Evolutionary conservation across 2,888 invertebrate species (phyloP), one percentile per base, ranked within the genome.

Genomic region (Stenodera caucasica): DNA sequence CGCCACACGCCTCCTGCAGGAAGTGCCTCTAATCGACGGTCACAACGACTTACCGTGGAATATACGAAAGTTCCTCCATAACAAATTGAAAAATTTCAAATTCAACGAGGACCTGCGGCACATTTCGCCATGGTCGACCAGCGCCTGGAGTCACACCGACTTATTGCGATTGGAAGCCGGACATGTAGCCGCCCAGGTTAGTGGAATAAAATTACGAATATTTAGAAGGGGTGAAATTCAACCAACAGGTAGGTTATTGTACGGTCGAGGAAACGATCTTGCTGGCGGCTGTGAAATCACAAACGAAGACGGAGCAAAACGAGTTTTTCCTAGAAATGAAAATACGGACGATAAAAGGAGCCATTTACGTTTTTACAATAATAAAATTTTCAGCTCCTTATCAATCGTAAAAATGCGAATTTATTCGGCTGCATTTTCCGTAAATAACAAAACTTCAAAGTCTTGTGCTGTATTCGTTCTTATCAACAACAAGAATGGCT

Each of bases 31-130:
- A 70, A 86, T 91, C 71, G 91, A 91, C 80, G 93, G 93, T 69
- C 94, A 94, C 85, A 94, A 94, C 82, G 94, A 94, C 81, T 83
- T 94, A 67, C 93, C 94, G 12, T 94, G 93, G 92, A 94, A 94
- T 81, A 92, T 94, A 79, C 84, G 94, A 69, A 93, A 93, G 82
- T 93, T 94, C 82, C 85, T 93, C 78, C 92, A 93, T 81, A 94
- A 94, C 81, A 89, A 90, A 79, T 87, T 94, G 72, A 90, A 90
- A 79, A 91, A 92, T 79, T 92, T 94, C 78, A 85, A 86, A 74
- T 89, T 90, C 79, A 86, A 85, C 68, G 85, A 88, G 79, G 87
- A 90, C 78, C 82, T 90, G 57, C 82, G 87, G 71, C 84, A 86
- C 68, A 85, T 88, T 49, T 85, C 85, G 71, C 90, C 90, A 12